Evolutionary conservation across 2,888 invertebrate genomes (phyloP).

Genomic region (Operophtera brumata): DNA sequence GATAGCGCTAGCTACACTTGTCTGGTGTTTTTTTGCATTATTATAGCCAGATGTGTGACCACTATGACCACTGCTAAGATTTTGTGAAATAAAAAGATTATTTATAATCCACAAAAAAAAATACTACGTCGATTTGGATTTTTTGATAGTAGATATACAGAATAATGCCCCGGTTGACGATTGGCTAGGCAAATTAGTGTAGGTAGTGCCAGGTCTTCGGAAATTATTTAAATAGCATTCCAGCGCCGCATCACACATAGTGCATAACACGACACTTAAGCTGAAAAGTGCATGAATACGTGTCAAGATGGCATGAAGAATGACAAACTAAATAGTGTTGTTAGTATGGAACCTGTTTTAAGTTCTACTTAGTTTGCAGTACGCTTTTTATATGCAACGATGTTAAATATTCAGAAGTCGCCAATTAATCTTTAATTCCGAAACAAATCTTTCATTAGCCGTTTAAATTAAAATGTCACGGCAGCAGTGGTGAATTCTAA

Average conservation of each 20-base stretch:
- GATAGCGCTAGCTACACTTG: too few species aligned
- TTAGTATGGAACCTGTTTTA: neutral
- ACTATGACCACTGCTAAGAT: too few species aligned
- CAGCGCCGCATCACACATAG: neutral
- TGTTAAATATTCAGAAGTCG: neutral
- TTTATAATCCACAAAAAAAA: too few species aligned
- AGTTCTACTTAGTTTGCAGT: neutral
- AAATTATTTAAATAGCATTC: slow-evolving; percentile 8
- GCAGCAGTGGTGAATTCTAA: slow-evolving; percentile 43
- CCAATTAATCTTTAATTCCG: neutral
- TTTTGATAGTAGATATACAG: too few species aligned
- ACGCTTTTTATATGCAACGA: neutral
- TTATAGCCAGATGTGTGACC: too few species aligned
- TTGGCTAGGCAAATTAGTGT: too few species aligned
- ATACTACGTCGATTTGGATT: too few species aligned
- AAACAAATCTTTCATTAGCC: slow-evolving; percentile 35
- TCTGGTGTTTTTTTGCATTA: too few species aligned
- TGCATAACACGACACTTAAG: slow-evolving; percentile 4
- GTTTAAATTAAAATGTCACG: slow-evolving; percentile 25
- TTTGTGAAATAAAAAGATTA: too few species aligned
- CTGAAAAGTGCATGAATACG: slow-evolving; percentile 11
- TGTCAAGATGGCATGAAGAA: slow-evolving; percentile 19
- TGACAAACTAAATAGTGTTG: slow-evolving; percentile 1
- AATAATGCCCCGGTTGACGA: too few species aligned
- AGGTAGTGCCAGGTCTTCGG: too few species aligned